phyloP scores from a whole-genome alignment of 37 sponge, comb jelly and placozoan genomes.

The Hexactinellida sp. region DNA sequence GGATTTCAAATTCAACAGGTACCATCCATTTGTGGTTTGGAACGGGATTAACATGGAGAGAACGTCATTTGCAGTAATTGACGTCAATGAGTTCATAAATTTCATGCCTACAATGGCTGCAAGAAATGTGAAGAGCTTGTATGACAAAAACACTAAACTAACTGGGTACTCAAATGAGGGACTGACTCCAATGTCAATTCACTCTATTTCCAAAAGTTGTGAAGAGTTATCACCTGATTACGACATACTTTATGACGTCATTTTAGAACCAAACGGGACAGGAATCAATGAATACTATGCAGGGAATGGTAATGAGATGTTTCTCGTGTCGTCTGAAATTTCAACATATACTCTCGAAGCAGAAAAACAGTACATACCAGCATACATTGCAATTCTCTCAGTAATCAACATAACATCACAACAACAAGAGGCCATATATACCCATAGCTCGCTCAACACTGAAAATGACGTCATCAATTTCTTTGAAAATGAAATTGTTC shows the following conservation, averaged over 20 bases:
- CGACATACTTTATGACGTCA: conserved; percentile 3
- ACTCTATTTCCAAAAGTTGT: neutral
- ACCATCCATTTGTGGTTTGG: neutral
- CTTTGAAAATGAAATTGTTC: conserved; percentile 6
- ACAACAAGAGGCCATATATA: neutral
- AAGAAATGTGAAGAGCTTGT: neutral
- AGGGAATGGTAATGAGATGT: neutral
- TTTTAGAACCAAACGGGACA: conserved; percentile 5
- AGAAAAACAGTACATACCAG: neutral
- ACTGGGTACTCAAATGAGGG: neutral
- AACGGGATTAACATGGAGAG: neutral
- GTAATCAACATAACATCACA: neutral
- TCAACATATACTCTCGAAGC: neutral
- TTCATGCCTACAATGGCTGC: neutral
- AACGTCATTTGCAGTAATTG: neutral
- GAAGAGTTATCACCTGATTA: neutral
- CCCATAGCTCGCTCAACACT: neutral
- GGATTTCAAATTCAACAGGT: neutral
- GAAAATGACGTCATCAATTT: conserved; percentile 8
- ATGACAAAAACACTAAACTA: neutral
- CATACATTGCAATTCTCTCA: neutral
- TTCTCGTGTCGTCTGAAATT: neutral
- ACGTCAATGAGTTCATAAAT: neutral
- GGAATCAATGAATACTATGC: neutral
- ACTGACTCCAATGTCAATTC: neutral